phyloP scores from a whole-genome alignment of 2,113 vertebrate species.

The Hippotragus niger region DNA sequence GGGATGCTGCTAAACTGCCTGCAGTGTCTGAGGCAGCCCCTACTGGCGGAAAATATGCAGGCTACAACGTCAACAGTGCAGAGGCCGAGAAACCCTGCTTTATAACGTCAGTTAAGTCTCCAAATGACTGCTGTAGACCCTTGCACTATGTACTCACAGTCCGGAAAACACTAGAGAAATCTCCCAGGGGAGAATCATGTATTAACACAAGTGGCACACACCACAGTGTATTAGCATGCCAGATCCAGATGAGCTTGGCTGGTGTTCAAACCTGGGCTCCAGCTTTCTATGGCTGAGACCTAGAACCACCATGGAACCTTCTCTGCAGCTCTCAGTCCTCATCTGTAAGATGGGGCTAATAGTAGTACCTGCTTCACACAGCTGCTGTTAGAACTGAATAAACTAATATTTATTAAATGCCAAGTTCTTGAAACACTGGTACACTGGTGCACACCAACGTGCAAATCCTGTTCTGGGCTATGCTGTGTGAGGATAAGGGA shows the following conservation, averaged over 20 bases:
- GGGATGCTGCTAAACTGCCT: neutral
- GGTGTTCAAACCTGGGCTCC: neutral
- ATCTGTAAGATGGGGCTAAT: neutral
- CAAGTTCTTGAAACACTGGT: no score
- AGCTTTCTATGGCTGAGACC: neutral
- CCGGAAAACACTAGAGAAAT: neutral
- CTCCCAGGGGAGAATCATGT: neutral
- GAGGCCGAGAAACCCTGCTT: neutral
- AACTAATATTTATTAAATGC: neutral
- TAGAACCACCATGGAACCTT: neutral
- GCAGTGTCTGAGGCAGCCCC: no score
- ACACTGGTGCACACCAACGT: accelerated
- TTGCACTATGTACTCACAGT: neutral
- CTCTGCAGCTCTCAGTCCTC: neutral
- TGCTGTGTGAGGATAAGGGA: neutral
- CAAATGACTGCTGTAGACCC: neutral
- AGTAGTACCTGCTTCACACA: neutral
- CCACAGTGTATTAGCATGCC: no score
- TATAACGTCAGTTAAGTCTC: neutral
- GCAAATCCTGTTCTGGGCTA: accelerated
- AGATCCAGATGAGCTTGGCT: neutral
- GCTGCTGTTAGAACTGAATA: neutral
- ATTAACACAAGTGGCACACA: neutral
- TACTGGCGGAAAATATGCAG: neutral
- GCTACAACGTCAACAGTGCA: neutral